Conservation (phyloP, 2,113 vertebrate species). For the Aegithalos caudatus region DNA sequence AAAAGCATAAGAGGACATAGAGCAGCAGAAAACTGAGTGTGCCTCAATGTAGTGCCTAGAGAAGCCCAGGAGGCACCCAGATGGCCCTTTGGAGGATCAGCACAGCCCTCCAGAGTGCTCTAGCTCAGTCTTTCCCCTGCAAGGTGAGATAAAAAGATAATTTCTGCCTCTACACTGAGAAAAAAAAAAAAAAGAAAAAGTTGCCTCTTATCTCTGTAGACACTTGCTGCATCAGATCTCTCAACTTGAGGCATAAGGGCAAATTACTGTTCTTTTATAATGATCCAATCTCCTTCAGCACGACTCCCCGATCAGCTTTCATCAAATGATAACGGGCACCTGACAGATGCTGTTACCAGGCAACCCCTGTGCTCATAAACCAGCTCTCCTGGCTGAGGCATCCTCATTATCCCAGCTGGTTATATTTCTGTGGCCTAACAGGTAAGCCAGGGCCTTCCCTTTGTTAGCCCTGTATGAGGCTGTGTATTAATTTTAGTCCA, state of each 20-base stretch:
- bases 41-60: neutral
- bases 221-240: neutral
- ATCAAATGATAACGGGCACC: neutral
- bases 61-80: neutral
- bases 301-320: neutral
- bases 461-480: neutral
- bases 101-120: neutral
- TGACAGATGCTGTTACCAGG: neutral
- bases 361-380: neutral
- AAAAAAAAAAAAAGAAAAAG: neutral
- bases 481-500: neutral
- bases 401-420: neutral
- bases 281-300: neutral
- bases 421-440: neutral
- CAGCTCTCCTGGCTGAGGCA: neutral
- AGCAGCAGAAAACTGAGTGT: neutral
- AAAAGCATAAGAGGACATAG: neutral
- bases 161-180: neutral
- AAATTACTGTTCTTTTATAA: slow-evolving; percentile 12
- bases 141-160: neutral
- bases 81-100: neutral
- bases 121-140: neutral
- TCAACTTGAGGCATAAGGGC: neutral
- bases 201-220: neutral
- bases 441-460: neutral